Evolutionary conservation across 2,888 invertebrate genomes (phyloP).

Genomic region (Junonia oenone): DNA sequence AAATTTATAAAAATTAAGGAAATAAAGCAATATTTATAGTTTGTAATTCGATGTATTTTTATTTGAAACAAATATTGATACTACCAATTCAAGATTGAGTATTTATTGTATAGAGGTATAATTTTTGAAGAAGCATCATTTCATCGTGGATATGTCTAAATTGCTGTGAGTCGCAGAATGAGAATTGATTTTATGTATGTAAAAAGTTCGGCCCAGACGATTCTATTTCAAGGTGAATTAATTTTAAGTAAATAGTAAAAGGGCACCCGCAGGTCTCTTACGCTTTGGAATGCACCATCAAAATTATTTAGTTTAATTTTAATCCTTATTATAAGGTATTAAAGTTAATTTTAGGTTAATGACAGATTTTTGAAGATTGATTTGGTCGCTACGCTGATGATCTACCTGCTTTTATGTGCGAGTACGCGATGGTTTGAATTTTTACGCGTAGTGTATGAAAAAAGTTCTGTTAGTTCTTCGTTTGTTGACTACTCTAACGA

Average conservation of each 20-base stretch:
- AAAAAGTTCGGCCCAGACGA: conserved; percentile 7
- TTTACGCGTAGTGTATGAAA: background rate
- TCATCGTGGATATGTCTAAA: background rate
- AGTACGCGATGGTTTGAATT: background rate
- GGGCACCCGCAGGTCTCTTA: conserved; percentile 17
- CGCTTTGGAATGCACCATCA: conserved; percentile 17
- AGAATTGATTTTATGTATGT: background rate
- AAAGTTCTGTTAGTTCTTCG: background rate
- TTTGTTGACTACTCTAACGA: no score
- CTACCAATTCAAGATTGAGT: background rate
- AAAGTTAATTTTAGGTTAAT: background rate
- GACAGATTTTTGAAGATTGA: background rate
- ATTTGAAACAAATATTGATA: no score
- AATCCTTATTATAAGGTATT: background rate
- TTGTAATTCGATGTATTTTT: no score
- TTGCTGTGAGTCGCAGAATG: background rate
- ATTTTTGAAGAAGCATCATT: background rate
- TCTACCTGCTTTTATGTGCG: conserved; percentile 1
- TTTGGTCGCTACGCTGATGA: background rate
- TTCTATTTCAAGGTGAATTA: conserved; percentile 25
- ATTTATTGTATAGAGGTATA: background rate
- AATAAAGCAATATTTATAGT: no score
- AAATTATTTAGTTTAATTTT: conserved; percentile 2
- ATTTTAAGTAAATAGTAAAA: conserved; percentile 22
- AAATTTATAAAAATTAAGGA: no score